Percentiles rank a stretch among this genome's conserved stretches.
Conservation (phyloP, 2,888 invertebrate species). For the Anorthoa munda region DNA sequence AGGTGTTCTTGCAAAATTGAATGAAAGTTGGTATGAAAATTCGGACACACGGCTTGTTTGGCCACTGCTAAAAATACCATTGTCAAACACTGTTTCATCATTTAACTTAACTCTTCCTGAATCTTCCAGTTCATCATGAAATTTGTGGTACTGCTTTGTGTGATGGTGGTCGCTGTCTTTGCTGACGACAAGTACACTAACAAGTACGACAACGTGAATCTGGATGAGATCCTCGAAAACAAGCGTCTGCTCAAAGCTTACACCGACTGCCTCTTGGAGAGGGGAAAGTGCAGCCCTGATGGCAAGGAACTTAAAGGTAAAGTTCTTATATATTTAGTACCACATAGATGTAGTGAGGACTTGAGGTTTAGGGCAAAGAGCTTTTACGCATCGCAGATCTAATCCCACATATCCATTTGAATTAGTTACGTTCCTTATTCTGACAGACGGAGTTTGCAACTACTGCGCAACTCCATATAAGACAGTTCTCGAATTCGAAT, state of each 20-base stretch:
- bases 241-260: conserved; percentile 92
- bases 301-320: conserved; percentile 93
- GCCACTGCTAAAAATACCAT: not conserved
- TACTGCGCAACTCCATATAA: too few relatives aligned
- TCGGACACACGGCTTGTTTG: too few relatives aligned
- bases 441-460: too few relatives aligned
- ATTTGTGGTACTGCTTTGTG: conserved; percentile 71
- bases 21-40: too few relatives aligned
- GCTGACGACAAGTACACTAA: conserved; percentile 90
- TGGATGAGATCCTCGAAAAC: conserved; percentile 92
- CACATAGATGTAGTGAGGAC: too few relatives aligned
- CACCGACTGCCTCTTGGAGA: conserved; percentile 92
- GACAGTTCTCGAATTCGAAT: too few relatives aligned
- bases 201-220: conserved; percentile 93
- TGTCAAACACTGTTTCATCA: not conserved
- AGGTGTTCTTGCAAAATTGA: not conserved
- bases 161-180: conserved; percentile 69
- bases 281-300: conserved; percentile 93
- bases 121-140: conserved; percentile 74
- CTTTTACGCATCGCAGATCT: too few relatives aligned
- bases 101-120: not conserved
- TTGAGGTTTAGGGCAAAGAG: too few relatives aligned
- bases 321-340: not conserved
- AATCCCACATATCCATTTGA: too few relatives aligned
- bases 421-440: too few relatives aligned